Conservation (phyloP, 2,797 vertebrate genomes). For the Acrocephalus scirpaceus region DNA sequence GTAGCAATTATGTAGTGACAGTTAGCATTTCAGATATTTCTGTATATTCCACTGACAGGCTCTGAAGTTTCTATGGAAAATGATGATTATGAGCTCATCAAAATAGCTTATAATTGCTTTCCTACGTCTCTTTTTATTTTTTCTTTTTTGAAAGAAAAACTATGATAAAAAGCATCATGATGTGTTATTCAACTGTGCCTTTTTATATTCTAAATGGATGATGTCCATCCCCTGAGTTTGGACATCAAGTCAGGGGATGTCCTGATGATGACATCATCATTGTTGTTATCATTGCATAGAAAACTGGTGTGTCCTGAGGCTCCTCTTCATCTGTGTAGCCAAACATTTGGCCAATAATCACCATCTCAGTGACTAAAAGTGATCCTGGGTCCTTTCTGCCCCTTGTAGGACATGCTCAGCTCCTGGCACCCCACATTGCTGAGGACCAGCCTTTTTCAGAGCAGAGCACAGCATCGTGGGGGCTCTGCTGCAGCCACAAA, state of each 20-base stretch:
- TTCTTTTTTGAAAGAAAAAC: not conserved
- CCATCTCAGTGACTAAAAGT: accelerated
- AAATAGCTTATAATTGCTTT: conserved; percentile 36
- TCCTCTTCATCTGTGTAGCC: not conserved
- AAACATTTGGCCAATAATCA: not conserved
- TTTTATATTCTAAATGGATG: not conserved
- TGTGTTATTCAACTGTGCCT: not conserved
- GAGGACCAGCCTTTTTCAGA: not conserved
- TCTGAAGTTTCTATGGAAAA: conserved; percentile 52
- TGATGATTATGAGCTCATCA: not conserved
- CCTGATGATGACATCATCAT: too few relatives aligned
- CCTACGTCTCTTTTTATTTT: not conserved
- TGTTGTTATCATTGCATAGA: not conserved
- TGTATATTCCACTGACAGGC: not conserved
- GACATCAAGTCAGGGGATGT: too few relatives aligned
- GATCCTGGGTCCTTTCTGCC: not conserved
- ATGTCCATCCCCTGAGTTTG: not conserved
- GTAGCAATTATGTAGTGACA: conserved; percentile 49
- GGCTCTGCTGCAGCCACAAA: not conserved
- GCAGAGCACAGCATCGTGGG: not conserved
- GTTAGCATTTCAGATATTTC: conserved; percentile 47
- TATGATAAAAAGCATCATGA: not conserved
- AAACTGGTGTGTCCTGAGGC: not conserved
- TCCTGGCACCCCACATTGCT: not conserved
- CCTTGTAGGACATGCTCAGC: not conserved